Conservation (phyloP, 2,797 vertebrate species). For the Pangasius krempfi region DNA sequence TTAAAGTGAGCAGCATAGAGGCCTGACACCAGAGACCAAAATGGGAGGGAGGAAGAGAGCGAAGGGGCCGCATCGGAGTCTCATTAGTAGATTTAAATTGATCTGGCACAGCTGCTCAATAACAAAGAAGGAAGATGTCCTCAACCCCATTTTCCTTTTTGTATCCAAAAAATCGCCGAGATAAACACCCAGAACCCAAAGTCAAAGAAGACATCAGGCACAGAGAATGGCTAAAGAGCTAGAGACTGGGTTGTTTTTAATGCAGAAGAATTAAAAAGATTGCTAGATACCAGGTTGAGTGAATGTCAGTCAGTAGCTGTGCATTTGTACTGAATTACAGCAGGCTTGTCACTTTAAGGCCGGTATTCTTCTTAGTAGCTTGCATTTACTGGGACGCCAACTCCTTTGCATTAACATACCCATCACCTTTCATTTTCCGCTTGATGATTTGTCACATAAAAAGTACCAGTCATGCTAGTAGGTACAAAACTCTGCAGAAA, state of each 20-base stretch:
- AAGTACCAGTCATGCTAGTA: conserved; percentile 28
- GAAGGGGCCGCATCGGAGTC: conserved; percentile 42
- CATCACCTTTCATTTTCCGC: conserved; percentile 46
- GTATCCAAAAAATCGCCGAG: background rate
- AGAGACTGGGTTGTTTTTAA: conserved; percentile 34
- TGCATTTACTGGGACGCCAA: conserved; percentile 10
- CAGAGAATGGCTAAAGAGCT: background rate
- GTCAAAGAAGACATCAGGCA: conserved; percentile 33
- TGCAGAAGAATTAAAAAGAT: conserved; percentile 42
- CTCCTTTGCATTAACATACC: conserved; percentile 35
- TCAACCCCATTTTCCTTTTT: conserved; percentile 49
- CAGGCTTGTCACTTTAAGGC: conserved; percentile 42
- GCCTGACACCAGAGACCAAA: conserved; percentile 40
- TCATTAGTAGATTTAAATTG: conserved; percentile 64
- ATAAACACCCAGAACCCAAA: conserved; percentile 40
- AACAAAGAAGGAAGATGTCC: conserved; percentile 57
- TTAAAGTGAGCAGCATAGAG: conserved; percentile 53
- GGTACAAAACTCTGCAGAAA: conserved; percentile 33
- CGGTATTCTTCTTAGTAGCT: conserved; percentile 30
- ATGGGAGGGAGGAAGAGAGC: conserved; percentile 21
- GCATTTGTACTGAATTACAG: conserved; percentile 49
- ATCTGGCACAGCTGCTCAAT: conserved; percentile 61
- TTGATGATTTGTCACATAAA: conserved; percentile 48
- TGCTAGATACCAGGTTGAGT: conserved; percentile 36
- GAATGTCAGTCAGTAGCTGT: conserved; percentile 39